phyloP scores from a whole-genome alignment of 1,140 invertebrate genomes.

The Mycetomoellerius zeteki region DNA sequence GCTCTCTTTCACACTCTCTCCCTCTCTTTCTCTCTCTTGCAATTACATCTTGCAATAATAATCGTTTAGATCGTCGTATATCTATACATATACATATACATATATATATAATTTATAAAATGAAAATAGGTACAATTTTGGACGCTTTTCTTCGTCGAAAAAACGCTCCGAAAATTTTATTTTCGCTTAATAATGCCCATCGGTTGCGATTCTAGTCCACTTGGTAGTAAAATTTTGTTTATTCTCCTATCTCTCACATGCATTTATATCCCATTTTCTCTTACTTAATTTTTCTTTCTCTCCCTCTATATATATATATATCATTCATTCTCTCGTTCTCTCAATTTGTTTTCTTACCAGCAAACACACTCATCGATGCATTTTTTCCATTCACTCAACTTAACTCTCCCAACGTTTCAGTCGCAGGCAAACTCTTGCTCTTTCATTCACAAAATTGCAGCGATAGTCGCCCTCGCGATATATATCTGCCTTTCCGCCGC shows the following conservation, averaged over 20 bases:
- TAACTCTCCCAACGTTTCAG: constrained; percentile 71
- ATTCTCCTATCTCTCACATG: constrained; percentile 70
- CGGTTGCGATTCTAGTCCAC: constrained; percentile 87
- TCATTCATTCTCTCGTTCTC: constrained; percentile 47
- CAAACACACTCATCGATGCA: background rate
- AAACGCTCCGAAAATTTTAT: constrained; percentile 86
- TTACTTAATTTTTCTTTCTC: constrained; percentile 44
- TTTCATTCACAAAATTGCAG: constrained; percentile 75
- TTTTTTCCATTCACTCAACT: constrained; percentile 51
- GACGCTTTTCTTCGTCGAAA: constrained; percentile 86
- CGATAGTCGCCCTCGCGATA: constrained; percentile 73
- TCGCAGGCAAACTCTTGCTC: constrained; percentile 60
- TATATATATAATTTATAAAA: constrained; percentile 87
- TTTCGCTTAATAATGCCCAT: constrained; percentile 86
- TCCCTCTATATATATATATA: constrained; percentile 54
- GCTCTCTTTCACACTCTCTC: constrained; percentile 70
- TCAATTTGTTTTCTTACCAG: background rate
- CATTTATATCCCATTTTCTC: constrained; percentile 68
- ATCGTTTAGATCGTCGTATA: constrained; percentile 85
- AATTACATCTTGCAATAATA: constrained; percentile 85
- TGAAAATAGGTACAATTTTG: constrained; percentile 88
- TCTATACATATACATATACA: constrained; percentile 85
- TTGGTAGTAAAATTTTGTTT: constrained; percentile 87
- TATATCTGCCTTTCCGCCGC: constrained; percentile 73
- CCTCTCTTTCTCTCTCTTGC: constrained; percentile 75